A percentile compares a stretch with the other conserved stretches of the same genome.
phyloP scores from a whole-genome alignment of 2,797 vertebrate species.

The Simalia tracyae region DNA sequence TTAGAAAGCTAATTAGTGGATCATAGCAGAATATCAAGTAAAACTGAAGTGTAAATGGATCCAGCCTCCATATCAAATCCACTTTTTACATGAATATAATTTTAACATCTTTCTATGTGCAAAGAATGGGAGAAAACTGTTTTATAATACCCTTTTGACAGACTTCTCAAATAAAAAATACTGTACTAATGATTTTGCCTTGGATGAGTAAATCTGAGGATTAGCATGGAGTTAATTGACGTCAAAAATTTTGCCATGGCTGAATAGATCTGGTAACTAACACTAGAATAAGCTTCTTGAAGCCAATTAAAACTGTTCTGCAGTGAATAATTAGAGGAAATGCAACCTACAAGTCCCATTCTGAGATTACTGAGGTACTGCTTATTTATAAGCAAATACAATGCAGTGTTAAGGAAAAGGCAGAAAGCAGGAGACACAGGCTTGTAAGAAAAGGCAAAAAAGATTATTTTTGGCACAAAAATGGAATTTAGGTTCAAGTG shows the following conservation, averaged over 20 bases:
- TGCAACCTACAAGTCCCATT: background rate
- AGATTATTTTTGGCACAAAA: background rate
- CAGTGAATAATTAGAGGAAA: background rate
- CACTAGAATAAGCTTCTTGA: slow-evolving; percentile 10
- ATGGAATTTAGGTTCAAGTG: slow-evolving; percentile 9
- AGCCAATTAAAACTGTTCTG: background rate
- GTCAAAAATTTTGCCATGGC: background rate
- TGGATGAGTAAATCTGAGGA: slow-evolving; percentile 13
- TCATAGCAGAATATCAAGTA: background rate
- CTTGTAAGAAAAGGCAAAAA: slow-evolving; percentile 46
- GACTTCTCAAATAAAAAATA: slow-evolving; percentile 1
- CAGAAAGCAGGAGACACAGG: fast-evolving
- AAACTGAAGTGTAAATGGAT: slow-evolving; percentile 11
- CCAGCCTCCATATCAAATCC: background rate
- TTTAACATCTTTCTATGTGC: background rate
- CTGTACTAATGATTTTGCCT: background rate
- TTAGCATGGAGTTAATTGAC: background rate
- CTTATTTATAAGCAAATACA: slow-evolving; percentile 22
- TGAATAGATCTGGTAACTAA: slow-evolving; percentile 2
- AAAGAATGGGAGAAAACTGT: background rate
- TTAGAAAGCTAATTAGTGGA: background rate
- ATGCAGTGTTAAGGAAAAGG: background rate
- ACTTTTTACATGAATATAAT: background rate
- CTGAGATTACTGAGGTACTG: slow-evolving; percentile 15
- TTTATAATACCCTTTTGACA: background rate